These are phyloP conservation scores for Lycia hirtaria DNA, from an alignment of 2,888 invertebrate species.

Conservation along the genomic window DNA sequence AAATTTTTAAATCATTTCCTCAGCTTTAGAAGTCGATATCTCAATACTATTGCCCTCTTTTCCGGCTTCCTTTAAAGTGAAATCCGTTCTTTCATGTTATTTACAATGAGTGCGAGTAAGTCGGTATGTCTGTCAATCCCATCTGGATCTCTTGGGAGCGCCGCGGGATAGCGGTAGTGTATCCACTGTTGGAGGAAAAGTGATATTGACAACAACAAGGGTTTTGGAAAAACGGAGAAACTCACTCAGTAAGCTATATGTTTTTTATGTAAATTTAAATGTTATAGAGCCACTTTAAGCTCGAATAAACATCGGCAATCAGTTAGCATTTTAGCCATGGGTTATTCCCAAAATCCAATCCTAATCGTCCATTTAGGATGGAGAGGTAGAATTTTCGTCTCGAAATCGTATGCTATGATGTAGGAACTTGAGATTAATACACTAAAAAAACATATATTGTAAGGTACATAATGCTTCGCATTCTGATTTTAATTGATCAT, in stretches of 20 bases:
- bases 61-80: slow-evolving; percentile 22
- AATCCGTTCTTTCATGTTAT: slow-evolving; percentile 27
- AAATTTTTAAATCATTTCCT: slow-evolving; percentile 4
- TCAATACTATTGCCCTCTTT: slow-evolving; percentile 11
- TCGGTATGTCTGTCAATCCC: slow-evolving; percentile 30
- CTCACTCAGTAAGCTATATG: neutral
- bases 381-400: no score
- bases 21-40: slow-evolving; percentile 12
- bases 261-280: neutral
- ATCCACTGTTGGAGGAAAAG: slow-evolving; percentile 18
- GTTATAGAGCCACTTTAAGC: neutral
- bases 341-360: no score
- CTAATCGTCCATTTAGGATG: no score
- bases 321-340: no score
- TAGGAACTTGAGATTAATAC: no score
- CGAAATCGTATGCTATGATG: no score
- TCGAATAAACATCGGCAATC: neutral
- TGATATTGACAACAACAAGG: slow-evolving; percentile 22
- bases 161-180: slow-evolving; percentile 18
- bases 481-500: no score
- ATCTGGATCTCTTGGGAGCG: slow-evolving; percentile 23
- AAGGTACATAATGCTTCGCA: no score
- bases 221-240: slow-evolving; percentile 8
- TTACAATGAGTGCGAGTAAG: slow-evolving; percentile 23
- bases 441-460: no score